Evolutionary conservation across 2,113 vertebrate species (phyloP).

Genomic region (Noturus placidus): DNA sequence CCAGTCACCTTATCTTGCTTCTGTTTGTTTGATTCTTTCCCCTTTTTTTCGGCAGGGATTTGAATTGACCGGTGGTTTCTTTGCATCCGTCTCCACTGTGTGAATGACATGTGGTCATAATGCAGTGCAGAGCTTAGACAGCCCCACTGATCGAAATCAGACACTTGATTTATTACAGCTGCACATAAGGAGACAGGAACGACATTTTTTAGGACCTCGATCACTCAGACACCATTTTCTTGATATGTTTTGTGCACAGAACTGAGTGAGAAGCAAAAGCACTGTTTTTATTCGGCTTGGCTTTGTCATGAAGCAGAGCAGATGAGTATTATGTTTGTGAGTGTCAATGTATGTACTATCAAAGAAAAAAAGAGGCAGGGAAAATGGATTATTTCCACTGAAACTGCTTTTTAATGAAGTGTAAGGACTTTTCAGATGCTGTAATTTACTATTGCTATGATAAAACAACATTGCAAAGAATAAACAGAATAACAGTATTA

Average conservation of each 20-base stretch:
- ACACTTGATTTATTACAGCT: slow-evolving; percentile 64
- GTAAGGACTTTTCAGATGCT: neutral
- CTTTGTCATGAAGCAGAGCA: slow-evolving; percentile 67
- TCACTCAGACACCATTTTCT: slow-evolving; percentile 49
- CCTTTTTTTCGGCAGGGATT: neutral
- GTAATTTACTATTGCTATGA: neutral
- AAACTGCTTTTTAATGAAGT: neutral
- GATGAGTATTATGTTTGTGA: slow-evolving; percentile 60
- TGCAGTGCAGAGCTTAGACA: slow-evolving; percentile 44
- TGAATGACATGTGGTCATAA: slow-evolving; percentile 41
- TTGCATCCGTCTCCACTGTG: slow-evolving; percentile 28
- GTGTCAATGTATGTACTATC: slow-evolving; percentile 24
- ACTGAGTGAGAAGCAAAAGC: slow-evolving; percentile 52
- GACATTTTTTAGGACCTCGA: slow-evolving; percentile 43
- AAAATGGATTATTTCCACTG: slow-evolving; percentile 3
- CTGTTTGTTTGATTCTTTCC: slow-evolving; percentile 1
- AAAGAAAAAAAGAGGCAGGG: slow-evolving; percentile 34
- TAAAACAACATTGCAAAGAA: neutral
- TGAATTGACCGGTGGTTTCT: neutral
- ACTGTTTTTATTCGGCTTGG: slow-evolving; percentile 63
- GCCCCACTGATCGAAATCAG: slow-evolving; percentile 58
- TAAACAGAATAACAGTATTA: neutral
- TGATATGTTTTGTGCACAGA: slow-evolving; percentile 62
- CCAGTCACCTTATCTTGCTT: neutral
- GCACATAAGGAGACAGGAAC: slow-evolving; percentile 44